Base-by-base conservation (phyloP, 2,113 vertebrate genomes). In the Erpornis zantholeuca region DNA sequence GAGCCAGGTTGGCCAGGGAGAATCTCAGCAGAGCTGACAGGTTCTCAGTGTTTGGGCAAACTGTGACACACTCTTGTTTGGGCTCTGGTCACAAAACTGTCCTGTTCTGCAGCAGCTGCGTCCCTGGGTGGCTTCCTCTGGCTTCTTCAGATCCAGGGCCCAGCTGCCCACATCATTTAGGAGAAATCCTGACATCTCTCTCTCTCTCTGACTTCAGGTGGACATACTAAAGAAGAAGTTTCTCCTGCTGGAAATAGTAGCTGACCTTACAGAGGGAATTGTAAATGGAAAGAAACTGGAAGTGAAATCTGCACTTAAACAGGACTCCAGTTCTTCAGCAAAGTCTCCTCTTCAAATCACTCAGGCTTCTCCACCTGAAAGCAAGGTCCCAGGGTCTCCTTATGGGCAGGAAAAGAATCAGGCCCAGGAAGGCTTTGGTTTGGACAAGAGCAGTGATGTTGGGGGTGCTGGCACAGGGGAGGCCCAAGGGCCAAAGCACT, bases 151-250 rank as follows among this genome's bases (percentile, higher is more conserved):
- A 23, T 35, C 31, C 52, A 33, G 36, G 28, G 7, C 27, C 16
- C 75, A 22, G 22, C 11, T 69, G 40, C 36, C 9, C 22, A 2
- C 18, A 14, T 40, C 8, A 15, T 45, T 66, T 50, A n/a, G 56
- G 63, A 52, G 20, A 59, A 66, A 68, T 68, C 20, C 23, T 79
- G 52, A 52, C 22, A 22, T 66, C 33, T 70, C 83, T 86, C 33
- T 70, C 83, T 86, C 20, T 65, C n/a, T 71, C 83, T 86, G 36
- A 1, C 3, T 29, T 63, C 52, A 99, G 99, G 99, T 99, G 63
- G 99, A 99, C 93, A 95, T 98, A 40, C 38, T 99, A 29, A 99
- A 99, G 92, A 94, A 96, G 21, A 99, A 99, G 82, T 94, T 96
- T 16, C 47, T 97, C 71, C 93, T 99, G 78, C 87, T 99, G 96